Evolutionary conservation across 1,140 invertebrate genomes (phyloP), one percentile per base, ranked within the genome.

Genomic region (Drosophila gunungcola): DNA sequence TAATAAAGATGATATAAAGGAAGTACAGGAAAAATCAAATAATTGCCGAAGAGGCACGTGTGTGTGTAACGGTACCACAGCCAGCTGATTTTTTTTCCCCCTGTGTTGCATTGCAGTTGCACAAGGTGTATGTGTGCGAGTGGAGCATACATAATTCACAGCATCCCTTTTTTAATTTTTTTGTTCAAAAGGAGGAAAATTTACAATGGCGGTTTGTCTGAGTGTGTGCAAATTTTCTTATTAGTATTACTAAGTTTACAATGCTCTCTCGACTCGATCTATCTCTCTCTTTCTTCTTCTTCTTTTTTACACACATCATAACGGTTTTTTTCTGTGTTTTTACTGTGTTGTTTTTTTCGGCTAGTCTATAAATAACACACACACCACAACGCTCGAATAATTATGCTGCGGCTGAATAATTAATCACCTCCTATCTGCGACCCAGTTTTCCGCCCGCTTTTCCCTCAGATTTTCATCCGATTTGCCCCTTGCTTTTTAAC

Each of bases 361-460:
- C 54, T 70, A 45, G 42, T 72, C 68, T 72, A 72, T 70, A 72
- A 72, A 72, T 72, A 70, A 69, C 51, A 70, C 51, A 36, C 52
- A 72, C 38, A 57, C 49, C 42, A 70, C 38, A 68, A 42, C 49
- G 49, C 29, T 52, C 49, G 52, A 45, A 72, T 72, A 72, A 72
- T 72, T 72, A 72, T 72, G 68, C 65, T 72, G 51, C 29, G 67
- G 36, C 67, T 70, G 65, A 72, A 72, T 72, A 72, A 72, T 72
- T 72, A 72, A 72, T 72, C 43, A 45, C 51, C 61, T 27, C 34
- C n/a, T 67, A 67, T 67, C 63, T 67, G 63, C 61, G 68, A 55
- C 68, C 65, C 65, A 72, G 38, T 70, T 70, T 25, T 36, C 51
- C 36, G 34, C 34, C n/a, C 36, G 48, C n/a, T 25, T 43, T 27